Evolutionary conservation across 2,113 vertebrate species (phyloP).

Genomic region (Spea multiplicata): DNA sequence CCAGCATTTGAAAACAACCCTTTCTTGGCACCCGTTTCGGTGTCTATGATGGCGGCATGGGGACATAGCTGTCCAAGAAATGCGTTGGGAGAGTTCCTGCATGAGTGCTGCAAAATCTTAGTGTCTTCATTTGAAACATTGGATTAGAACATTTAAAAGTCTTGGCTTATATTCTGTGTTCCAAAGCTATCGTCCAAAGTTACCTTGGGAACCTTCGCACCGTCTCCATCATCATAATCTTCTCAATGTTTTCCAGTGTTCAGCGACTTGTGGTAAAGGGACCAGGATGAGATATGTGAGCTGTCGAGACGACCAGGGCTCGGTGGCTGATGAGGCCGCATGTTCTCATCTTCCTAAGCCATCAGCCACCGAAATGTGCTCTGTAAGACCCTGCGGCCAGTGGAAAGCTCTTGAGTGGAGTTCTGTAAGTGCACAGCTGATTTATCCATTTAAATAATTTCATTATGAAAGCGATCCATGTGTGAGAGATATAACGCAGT

Average conservation of each 20-base stretch:
- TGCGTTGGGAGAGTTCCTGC: too few species aligned
- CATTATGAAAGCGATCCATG: too few species aligned
- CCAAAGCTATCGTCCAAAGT: background rate
- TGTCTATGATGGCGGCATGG: too few species aligned
- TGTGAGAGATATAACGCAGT: too few species aligned
- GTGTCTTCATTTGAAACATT: too few species aligned
- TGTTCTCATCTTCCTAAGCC: constrained; percentile 84
- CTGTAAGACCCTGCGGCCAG: constrained; percentile 81
- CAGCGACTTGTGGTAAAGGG: constrained; percentile 90
- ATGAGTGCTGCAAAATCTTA: too few species aligned
- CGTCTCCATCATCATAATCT: background rate
- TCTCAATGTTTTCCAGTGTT: constrained; percentile 75
- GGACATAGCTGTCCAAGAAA: too few species aligned
- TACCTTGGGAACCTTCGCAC: background rate
- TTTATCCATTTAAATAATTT: background rate
- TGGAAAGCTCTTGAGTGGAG: constrained; percentile 97
- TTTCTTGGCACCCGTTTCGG: too few species aligned
- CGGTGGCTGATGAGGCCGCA: constrained; percentile 83
- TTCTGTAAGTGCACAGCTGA: constrained; percentile 67
- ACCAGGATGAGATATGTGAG: constrained; percentile 93
- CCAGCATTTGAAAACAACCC: too few species aligned
- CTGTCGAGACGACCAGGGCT: constrained; percentile 92
- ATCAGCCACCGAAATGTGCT: constrained; percentile 80
- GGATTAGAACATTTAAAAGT: too few species aligned
- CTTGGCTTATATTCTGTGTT: too few species aligned